These are phyloP conservation scores for Cacatua alba DNA, from an alignment of 2,113 vertebrate genomes.

Conservation along the genomic window DNA sequence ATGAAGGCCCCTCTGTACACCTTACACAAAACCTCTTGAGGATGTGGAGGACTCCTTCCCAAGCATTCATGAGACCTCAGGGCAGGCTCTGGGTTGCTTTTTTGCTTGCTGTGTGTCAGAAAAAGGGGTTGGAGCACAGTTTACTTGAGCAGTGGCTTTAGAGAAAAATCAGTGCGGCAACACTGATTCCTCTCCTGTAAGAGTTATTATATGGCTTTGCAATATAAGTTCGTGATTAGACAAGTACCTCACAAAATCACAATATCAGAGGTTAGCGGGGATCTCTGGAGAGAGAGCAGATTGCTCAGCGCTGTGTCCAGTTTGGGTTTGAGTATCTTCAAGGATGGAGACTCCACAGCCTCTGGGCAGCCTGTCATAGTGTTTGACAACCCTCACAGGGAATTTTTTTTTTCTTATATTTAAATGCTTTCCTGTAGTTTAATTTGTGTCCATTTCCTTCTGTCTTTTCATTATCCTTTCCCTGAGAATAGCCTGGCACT, in stretches of 20 bases:
- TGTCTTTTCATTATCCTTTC: not conserved
- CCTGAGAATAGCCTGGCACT: not conserved
- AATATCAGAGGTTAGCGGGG: not conserved
- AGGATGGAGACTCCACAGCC: not conserved
- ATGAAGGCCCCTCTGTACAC: fast-evolving
- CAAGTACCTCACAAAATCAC: not conserved
- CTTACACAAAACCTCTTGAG: not conserved
- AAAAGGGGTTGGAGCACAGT: not conserved
- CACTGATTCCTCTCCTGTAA: not conserved
- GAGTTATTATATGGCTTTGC: not conserved
- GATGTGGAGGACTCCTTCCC: not conserved
- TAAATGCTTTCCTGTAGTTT: not conserved
- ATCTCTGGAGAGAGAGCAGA: not conserved
- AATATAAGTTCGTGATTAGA: not conserved
- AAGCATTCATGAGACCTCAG: not conserved
- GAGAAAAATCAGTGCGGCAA: not conserved
- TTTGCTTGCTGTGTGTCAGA: not conserved
- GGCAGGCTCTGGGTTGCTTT: not conserved
- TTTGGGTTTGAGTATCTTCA: not conserved
- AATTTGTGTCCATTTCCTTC: not conserved
- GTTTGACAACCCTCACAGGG: not conserved
- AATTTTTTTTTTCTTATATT: not conserved
- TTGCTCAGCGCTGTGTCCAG: not conserved
- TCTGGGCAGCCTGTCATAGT: not conserved
- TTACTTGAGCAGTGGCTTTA: not conserved